Conservation (phyloP, 2,888 invertebrate genomes). For the Stramonita haemastoma region DNA sequence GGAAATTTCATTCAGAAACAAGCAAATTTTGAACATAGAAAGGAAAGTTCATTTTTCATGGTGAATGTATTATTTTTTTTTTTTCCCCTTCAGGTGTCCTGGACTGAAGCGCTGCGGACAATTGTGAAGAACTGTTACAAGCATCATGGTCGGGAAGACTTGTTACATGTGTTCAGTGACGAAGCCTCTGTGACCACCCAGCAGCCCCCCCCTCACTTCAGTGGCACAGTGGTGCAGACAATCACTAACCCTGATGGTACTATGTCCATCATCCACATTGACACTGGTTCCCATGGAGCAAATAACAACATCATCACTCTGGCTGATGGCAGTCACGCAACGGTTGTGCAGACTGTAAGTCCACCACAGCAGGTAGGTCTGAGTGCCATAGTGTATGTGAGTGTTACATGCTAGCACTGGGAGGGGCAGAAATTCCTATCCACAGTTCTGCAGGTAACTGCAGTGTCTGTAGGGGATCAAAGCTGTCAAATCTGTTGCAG, state of each 20-base stretch:
- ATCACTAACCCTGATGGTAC: slow-evolving; percentile 98
- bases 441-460: no score
- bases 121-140: slow-evolving; percentile 99
- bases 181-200: slow-evolving; percentile 48
- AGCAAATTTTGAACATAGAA: not conserved
- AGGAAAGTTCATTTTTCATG: not conserved
- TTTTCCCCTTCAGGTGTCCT: slow-evolving; percentile 87
- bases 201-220: slow-evolving; percentile 79
- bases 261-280: slow-evolving; percentile 93
- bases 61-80: not conserved
- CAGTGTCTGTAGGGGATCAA: no score
- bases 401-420: no score
- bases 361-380: slow-evolving; percentile 47
- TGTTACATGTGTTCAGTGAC: slow-evolving; percentile 94
- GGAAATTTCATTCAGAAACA: not conserved
- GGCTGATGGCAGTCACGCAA: slow-evolving; percentile 96
- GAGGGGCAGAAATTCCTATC: no score
- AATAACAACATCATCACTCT: slow-evolving; percentile 87
- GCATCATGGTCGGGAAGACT: slow-evolving; percentile 96
- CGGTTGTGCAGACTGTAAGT: slow-evolving; percentile 84
- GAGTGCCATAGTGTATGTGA: not conserved
- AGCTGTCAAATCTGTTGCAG: no score
- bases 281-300: slow-evolving; percentile 64
- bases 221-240: slow-evolving; percentile 94
- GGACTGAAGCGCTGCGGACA: slow-evolving; percentile 97